Conservation (phyloP, 2,113 vertebrate species). For the Oryzias curvinotus region DNA sequence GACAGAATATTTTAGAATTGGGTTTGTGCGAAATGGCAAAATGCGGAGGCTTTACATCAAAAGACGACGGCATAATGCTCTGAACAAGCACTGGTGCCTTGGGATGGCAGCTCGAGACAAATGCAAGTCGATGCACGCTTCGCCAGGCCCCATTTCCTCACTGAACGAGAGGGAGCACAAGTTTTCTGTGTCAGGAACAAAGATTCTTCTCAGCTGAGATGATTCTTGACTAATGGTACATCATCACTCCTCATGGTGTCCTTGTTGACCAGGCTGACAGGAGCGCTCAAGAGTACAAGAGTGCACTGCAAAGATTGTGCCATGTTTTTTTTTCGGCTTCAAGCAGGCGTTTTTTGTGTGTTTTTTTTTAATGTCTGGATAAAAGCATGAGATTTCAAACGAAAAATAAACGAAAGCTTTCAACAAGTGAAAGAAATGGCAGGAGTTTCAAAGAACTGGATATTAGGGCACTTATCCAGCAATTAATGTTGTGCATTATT, state of each 20-base stretch:
- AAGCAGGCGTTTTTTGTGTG: constrained; percentile 1
- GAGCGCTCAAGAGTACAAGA: constrained; percentile 12
- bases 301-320: constrained; percentile 32
- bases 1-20: constrained; percentile 72
- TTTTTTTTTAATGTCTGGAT: not conserved
- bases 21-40: constrained; percentile 68
- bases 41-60: constrained; percentile 64
- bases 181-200: constrained; percentile 73
- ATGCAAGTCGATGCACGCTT: constrained; percentile 58
- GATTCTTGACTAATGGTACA: constrained; percentile 62
- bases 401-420: constrained; percentile 17
- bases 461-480: constrained; percentile 62
- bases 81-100: constrained; percentile 47
- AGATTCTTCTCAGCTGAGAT: constrained; percentile 62
- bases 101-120: constrained; percentile 61
- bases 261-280: constrained; percentile 57
- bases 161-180: constrained; percentile 68
- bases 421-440: constrained; percentile 33
- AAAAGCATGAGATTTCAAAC: constrained; percentile 1
- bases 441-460: constrained; percentile 44
- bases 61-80: constrained; percentile 43
- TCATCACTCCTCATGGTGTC: constrained; percentile 37
- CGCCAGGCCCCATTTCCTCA: constrained; percentile 63
- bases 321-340: constrained; percentile 5
- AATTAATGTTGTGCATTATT: constrained; percentile 65